A percentile compares a stretch with the other conserved stretches of the same genome.
These are phyloP conservation scores for Diarsia mendica DNA, from an alignment of 2,888 invertebrate genomes.

Conservation along the genomic window DNA sequence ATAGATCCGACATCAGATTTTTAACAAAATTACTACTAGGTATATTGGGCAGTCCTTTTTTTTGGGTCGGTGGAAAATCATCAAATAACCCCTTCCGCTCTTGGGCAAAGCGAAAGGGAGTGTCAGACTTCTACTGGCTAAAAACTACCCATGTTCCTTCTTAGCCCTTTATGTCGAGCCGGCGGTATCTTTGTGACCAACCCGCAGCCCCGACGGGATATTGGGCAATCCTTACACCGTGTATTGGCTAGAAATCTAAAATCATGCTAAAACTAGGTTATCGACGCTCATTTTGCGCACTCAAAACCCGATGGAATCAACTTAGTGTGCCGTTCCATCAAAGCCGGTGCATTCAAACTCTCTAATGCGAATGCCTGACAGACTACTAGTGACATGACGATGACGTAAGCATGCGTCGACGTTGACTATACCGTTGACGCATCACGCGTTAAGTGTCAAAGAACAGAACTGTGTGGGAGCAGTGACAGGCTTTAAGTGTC, in stretches of 20 bases:
- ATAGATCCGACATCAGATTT: not conserved
- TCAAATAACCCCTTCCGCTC: too few relatives aligned
- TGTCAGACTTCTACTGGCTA: too few relatives aligned
- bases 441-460: conserved; percentile 40
- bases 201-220: too few relatives aligned
- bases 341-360: conserved; percentile 40
- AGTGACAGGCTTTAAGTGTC: conserved; percentile 25
- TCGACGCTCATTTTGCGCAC: conserved; percentile 18
- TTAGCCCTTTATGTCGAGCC: too few relatives aligned
- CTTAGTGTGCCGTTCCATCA: conserved; percentile 46
- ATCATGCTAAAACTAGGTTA: conserved; percentile 8
- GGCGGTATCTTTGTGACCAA: too few relatives aligned
- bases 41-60: too few relatives aligned
- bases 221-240: too few relatives aligned
- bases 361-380: conserved; percentile 44
- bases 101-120: too few relatives aligned
- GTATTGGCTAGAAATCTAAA: not conserved
- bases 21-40: not conserved
- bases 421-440: conserved; percentile 26
- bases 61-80: too few relatives aligned
- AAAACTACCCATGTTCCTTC: too few relatives aligned
- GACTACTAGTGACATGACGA: conserved; percentile 41
- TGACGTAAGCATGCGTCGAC: conserved; percentile 49
- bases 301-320: conserved; percentile 34
- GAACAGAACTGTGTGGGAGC: conserved; percentile 24